These are phyloP conservation scores for Belonocnema kinseyi DNA, from an alignment of 1,140 invertebrate species.

Conservation along the genomic window DNA sequence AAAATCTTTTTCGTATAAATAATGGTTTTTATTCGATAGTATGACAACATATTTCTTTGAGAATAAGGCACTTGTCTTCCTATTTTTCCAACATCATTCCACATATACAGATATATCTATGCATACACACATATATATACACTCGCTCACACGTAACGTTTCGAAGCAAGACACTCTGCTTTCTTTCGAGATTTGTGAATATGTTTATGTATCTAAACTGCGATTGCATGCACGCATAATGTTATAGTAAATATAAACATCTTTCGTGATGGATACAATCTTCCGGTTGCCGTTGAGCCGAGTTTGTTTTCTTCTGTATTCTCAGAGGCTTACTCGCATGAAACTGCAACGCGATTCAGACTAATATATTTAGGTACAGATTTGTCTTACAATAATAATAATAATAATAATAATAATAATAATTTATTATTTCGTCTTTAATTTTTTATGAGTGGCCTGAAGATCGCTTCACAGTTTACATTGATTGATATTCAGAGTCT, in stretches of 20 bases:
- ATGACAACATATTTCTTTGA: constrained; percentile 46
- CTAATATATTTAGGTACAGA: too few species aligned
- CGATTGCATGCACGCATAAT: not conserved
- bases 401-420: too few species aligned
- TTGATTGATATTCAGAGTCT: not conserved
- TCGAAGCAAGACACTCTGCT: constrained; percentile 29
- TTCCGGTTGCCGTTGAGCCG: not conserved
- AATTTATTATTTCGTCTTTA: too few species aligned
- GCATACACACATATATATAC: constrained; percentile 67
- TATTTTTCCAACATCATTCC: constrained; percentile 37
- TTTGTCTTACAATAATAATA: too few species aligned
- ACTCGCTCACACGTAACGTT: constrained; percentile 49
- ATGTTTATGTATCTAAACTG: not conserved
- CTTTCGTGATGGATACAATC: not conserved
- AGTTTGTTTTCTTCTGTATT: not conserved
- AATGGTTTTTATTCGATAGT: constrained; percentile 59
- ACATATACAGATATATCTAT: constrained; percentile 55
- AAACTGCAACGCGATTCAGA: not conserved
- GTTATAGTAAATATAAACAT: not conserved
- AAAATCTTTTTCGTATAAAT: constrained; percentile 61
- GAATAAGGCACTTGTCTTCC: constrained; percentile 53
- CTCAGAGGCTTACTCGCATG: not conserved
- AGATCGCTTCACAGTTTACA: too few species aligned
- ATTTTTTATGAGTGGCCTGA: too few species aligned
- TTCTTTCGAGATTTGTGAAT: not conserved